Base-by-base conservation (phyloP, 2,113 vertebrate genomes). In the Puntigrus tetrazona region DNA sequence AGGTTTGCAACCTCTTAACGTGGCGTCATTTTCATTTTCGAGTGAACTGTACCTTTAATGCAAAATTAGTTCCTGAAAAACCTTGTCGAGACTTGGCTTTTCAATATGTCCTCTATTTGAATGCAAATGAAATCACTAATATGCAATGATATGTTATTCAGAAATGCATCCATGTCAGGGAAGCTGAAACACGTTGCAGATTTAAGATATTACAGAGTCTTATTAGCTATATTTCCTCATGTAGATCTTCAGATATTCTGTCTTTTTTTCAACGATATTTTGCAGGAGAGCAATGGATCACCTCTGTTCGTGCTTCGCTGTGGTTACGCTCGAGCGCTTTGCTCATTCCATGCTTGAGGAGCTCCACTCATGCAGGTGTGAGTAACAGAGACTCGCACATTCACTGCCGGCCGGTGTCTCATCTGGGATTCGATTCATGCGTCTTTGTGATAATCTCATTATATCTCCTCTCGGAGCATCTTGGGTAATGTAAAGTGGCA, bases 381-480 rank as follows among this genome's bases (percentile, higher is more conserved):
- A 50, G 61, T 67, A 67, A 67, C 57, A 67, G 27, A 43, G 41
- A 50, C 78, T 81, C 10, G 5, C 75, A 34, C 41, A 45, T 67
- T 67, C 43, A 67, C 38, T 22, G 38, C 61, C 5, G 25, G 7
- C 34, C 29, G 1, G 18, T 57, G 25, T 41, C 43, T 69, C 59
- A 84, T 69, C 65, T 55, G 34, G 67, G 47, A 70, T 59, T 43
- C 41, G 9, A 57, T 45, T 57, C 75, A 70, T 57, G 41, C 14
- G 45, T 50, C 77, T 80, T 80, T 80, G 84, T 85, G 77, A 73
- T 85, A 80, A 80, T 85, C 65, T 85, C 77, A 80, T 85, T 85
- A 85, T 72, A 61, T 80, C 59, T 73, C 52, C 31, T 61, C 41
- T 76, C 50, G 7, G 38, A 45, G 27, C 38, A 14, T 74, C 50